phyloP scores from a whole-genome alignment of 2,888 invertebrate genomes.

The Stramonita haemastoma region DNA sequence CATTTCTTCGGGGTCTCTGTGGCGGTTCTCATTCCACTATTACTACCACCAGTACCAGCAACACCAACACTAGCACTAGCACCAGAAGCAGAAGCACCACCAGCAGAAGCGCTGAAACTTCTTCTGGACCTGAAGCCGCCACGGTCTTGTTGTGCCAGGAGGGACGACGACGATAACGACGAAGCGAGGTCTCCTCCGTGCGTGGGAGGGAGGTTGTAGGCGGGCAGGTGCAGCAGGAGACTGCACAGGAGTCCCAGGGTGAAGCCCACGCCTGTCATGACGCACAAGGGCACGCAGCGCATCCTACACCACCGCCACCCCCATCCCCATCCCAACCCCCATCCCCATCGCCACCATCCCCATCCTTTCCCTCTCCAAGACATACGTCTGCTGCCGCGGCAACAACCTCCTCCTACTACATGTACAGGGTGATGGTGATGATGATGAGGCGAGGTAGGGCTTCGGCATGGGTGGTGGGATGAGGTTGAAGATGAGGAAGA shows the following conservation, averaged over 20 bases:
- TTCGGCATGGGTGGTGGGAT: slow-evolving; percentile 21
- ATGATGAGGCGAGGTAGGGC: not conserved
- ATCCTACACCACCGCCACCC: slow-evolving; percentile 43
- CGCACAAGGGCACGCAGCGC: slow-evolving; percentile 49
- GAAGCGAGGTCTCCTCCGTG: not conserved
- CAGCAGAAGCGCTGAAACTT: not conserved
- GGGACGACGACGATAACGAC: slow-evolving; percentile 18
- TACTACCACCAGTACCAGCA: too few species aligned
- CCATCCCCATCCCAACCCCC: not conserved
- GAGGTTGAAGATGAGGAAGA: not conserved
- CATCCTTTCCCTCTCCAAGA: not conserved
- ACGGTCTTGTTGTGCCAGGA: not conserved
- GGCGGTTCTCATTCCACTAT: too few species aligned
- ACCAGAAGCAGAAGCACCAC: too few species aligned
- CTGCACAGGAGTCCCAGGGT: slow-evolving; percentile 66
- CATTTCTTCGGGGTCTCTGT: not conserved
- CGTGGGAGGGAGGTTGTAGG: slow-evolving; percentile 61
- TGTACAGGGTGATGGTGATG: not conserved
- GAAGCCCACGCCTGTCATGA: slow-evolving; percentile 68
- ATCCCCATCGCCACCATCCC: not conserved
- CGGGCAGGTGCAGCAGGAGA: slow-evolving; percentile 65
- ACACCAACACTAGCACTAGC: too few species aligned
- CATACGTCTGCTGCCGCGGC: not conserved
- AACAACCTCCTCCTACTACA: not conserved
- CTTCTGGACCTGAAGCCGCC: slow-evolving; percentile 21